These are phyloP conservation scores for Nettapus auritus DNA, from an alignment of 2,113 vertebrate genomes.

Conservation along the genomic window DNA sequence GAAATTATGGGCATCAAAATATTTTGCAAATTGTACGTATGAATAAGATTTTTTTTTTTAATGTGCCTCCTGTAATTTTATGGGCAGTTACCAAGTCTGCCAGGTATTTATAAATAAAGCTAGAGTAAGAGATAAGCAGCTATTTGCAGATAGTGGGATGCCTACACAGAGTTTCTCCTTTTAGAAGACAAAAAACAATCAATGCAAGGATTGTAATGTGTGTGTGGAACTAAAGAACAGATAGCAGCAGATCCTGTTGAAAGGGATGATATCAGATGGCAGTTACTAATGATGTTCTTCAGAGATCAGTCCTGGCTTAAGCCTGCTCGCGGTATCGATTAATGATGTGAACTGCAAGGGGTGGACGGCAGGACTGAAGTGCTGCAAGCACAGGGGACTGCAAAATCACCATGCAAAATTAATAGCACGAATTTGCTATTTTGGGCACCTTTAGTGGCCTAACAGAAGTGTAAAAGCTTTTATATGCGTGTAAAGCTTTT, in stretches of 20 bases:
- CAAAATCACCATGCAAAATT: neutral
- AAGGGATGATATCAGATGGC: neutral
- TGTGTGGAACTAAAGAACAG: neutral
- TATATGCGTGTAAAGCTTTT: neutral
- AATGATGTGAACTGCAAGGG: fast-evolving
- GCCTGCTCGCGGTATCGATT: neutral
- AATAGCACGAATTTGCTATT: neutral
- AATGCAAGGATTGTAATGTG: neutral
- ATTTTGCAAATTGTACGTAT: neutral
- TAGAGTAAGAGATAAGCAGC: neutral
- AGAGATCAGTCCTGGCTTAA: neutral
- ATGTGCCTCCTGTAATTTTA: neutral
- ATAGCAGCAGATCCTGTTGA: neutral
- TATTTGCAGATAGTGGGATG: neutral
- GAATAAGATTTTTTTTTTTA: neutral
- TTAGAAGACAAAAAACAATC: neutral
- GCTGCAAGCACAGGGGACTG: neutral
- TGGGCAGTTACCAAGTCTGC: neutral
- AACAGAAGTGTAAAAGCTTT: neutral
- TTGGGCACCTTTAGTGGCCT: neutral
- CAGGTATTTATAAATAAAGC: neutral
- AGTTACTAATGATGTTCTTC: neutral
- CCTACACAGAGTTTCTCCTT: neutral
- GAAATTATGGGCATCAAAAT: neutral
- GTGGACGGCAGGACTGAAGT: neutral